Conservation (phyloP, 1,140 invertebrate species). For the Tyrophagus putrescentiae region DNA sequence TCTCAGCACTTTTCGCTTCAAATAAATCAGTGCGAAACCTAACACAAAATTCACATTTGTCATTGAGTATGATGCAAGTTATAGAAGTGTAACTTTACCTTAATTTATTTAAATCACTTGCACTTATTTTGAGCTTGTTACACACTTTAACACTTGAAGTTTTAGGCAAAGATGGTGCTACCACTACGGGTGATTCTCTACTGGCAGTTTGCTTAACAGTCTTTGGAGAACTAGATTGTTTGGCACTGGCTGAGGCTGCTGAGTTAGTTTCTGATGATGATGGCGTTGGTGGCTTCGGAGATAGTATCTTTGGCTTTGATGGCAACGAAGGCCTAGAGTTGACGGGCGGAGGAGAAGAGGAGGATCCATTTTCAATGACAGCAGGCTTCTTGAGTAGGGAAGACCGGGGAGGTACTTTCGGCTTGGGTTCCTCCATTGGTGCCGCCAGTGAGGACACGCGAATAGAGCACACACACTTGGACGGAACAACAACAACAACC, state of each 20-base stretch:
- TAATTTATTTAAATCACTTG: constrained; percentile 12
- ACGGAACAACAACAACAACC: too few species aligned
- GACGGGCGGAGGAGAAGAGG: background rate
- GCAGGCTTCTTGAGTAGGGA: background rate
- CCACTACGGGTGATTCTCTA: background rate
- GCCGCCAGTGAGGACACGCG: too few species aligned
- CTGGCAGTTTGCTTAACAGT: background rate
- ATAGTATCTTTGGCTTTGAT: background rate
- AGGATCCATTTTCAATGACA: background rate
- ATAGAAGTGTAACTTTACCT: background rate
- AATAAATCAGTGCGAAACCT: constrained; percentile 11
- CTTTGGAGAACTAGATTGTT: background rate
- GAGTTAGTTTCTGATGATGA: background rate
- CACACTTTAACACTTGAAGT: background rate
- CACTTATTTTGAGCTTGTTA: constrained; percentile 4
- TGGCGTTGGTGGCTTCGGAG: background rate
- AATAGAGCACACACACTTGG: too few species aligned
- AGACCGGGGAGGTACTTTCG: background rate
- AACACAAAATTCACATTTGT: background rate
- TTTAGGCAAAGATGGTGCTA: background rate
- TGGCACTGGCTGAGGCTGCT: background rate
- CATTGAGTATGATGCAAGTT: background rate
- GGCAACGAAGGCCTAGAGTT: background rate
- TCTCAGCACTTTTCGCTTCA: constrained; percentile 4
- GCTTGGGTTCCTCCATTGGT: constrained; percentile 11